phyloP scores from a whole-genome alignment of 2,888 invertebrate genomes.

The Platypus cylindrus region DNA sequence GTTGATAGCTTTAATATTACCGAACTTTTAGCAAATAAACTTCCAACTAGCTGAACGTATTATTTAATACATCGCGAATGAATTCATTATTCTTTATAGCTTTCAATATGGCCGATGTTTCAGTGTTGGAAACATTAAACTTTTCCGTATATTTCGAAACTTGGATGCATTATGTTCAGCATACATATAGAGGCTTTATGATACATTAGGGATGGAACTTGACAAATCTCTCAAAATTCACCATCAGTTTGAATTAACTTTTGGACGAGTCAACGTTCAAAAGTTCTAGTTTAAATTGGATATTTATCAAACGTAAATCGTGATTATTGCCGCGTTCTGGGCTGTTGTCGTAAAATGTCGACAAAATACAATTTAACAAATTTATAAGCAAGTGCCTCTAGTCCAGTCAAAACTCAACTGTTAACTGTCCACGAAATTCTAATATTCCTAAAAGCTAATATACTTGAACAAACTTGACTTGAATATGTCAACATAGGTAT shows the following conservation, averaged over 20 bases:
- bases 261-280: conserved; percentile 6
- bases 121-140: conserved; percentile 2
- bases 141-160: conserved; percentile 6
- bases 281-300: conserved; percentile 22
- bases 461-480: too few species aligned
- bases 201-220: conserved; percentile 12
- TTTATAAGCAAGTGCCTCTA: too few species aligned
- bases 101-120: not conserved
- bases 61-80: not conserved
- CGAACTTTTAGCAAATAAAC: not conserved
- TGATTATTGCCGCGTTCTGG: too few species aligned
- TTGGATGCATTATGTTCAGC: conserved; percentile 5
- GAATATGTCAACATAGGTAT: too few species aligned
- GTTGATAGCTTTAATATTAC: too few species aligned
- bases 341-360: too few species aligned
- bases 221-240: conserved; percentile 9
- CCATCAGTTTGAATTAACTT: conserved; percentile 10
- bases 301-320: conserved; percentile 20
- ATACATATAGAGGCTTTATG: conserved; percentile 7
- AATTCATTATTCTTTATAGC: conserved; percentile 1
- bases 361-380: too few species aligned
- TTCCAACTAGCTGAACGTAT: not conserved
- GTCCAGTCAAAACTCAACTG: too few species aligned
- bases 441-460: too few species aligned
- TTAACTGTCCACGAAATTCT: too few species aligned